These are phyloP conservation scores for Chloropsis cyanopogon DNA, from an alignment of 2,113 vertebrate genomes.

Conservation along the genomic window DNA sequence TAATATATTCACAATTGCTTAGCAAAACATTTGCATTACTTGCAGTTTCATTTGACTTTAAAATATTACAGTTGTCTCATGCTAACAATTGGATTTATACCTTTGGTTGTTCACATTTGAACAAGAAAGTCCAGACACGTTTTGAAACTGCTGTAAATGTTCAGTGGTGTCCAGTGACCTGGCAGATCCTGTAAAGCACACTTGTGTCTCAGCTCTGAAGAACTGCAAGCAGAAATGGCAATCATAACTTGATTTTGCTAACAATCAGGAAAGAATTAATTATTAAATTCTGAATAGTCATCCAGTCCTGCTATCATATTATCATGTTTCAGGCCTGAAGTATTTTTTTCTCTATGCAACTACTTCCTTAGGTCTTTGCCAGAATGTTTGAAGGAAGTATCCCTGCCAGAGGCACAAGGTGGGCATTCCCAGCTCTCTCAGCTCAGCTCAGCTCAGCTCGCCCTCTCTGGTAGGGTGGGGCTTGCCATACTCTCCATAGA, in stretches of 20 bases:
- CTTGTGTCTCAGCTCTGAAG: background rate
- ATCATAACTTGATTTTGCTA: background rate
- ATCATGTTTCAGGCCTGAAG: background rate
- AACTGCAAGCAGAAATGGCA: background rate
- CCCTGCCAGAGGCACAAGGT: background rate
- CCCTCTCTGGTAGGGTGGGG: background rate
- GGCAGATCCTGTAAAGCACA: background rate
- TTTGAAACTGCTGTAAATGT: background rate
- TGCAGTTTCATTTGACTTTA: background rate
- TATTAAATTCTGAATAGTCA: background rate
- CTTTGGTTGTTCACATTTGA: background rate
- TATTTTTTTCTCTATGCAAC: background rate
- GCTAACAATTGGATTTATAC: background rate
- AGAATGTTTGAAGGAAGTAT: background rate
- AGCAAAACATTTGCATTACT: background rate
- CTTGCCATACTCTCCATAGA: background rate
- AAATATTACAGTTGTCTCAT: background rate
- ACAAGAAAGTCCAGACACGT: background rate
- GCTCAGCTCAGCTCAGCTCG: accelerated
- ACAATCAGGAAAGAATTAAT: background rate
- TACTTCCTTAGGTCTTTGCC: background rate
- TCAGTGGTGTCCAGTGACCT: background rate
- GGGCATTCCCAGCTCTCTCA: background rate
- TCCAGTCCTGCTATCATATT: background rate
- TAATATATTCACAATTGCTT: background rate